phyloP scores from a whole-genome alignment of 2,113 vertebrate species.

The Verasper variegatus region DNA sequence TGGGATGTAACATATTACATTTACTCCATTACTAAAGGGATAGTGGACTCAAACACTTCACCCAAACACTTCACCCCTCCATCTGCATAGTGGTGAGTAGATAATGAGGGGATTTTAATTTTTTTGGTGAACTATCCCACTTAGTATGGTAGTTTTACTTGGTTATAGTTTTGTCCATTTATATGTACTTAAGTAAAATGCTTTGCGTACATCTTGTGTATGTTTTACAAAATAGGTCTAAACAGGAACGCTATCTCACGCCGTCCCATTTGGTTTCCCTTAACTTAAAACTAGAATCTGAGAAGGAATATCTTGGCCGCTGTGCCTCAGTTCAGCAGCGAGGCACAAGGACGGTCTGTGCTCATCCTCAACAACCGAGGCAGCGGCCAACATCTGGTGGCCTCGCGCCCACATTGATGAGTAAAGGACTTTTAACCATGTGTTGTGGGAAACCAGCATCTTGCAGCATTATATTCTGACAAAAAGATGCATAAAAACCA shows the following conservation, averaged over 20 bases:
- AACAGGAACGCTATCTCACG: background rate
- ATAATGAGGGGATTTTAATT: no score
- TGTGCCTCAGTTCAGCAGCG: constrained; percentile 32
- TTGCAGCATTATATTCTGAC: constrained; percentile 35
- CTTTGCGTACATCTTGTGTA: background rate
- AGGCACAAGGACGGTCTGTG: constrained; percentile 32
- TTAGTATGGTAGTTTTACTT: no score
- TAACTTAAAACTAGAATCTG: constrained; percentile 5
- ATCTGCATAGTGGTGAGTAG: no score
- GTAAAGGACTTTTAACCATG: constrained; percentile 41
- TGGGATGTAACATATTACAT: no score
- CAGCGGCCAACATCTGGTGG: constrained; percentile 62
- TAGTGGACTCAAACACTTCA: no score
- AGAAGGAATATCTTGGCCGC: constrained; percentile 11
- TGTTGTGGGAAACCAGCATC: constrained; percentile 47
- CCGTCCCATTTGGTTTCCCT: constrained; percentile 28
- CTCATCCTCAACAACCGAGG: constrained; percentile 39
- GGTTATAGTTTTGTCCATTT: no score
- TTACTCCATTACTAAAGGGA: no score
- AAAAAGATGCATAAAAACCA: constrained; percentile 32
- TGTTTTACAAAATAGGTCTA: background rate
- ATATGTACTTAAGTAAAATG: no score
- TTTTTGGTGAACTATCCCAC: no score
- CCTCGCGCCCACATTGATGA: constrained; percentile 35
- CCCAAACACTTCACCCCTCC: no score